A percentile compares a stretch with the other conserved stretches of the same genome.
Evolutionary conservation across 2,113 vertebrate species (phyloP).

Genomic region (Chitala chitala): DNA sequence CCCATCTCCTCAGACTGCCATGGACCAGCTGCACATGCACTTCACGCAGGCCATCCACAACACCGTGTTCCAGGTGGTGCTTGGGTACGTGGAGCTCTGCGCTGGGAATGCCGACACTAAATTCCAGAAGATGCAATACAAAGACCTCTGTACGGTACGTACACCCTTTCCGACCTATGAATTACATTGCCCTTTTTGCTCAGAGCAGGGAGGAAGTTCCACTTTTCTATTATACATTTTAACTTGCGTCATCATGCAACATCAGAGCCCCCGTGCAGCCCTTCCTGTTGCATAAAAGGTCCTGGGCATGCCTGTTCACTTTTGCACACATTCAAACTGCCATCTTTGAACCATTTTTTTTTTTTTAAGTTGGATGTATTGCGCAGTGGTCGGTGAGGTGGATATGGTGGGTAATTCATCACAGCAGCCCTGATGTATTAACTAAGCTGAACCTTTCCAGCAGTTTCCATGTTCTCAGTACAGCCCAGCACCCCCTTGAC

Average conservation of each 20-base stretch:
- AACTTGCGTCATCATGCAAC: neutral
- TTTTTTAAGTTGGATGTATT: neutral
- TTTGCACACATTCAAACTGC: neutral
- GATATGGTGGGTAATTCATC: neutral
- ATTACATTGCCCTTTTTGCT: neutral
- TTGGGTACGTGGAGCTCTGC: conserved; percentile 95
- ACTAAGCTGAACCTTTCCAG: neutral
- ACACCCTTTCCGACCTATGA: neutral
- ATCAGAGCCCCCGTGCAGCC: neutral
- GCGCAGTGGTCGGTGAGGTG: neutral
- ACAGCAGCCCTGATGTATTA: neutral
- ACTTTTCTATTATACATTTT: neutral
- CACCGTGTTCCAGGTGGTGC: conserved; percentile 95
- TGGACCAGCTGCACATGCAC: conserved; percentile 99
- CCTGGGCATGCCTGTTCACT: neutral
- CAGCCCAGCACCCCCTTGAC: neutral
- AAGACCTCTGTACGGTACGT: conserved; percentile 90
- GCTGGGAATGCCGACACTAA: conserved; percentile 94
- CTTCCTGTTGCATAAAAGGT: neutral
- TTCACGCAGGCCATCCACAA: conserved; percentile 99
- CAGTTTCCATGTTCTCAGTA: neutral
- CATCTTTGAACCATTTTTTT: neutral
- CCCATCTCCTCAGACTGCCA: conserved; percentile 77
- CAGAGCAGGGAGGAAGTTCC: neutral
- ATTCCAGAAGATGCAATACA: conserved; percentile 98